Base-by-base conservation (phyloP, 2,888 invertebrate genomes). In the Nephrotoma flavescens region DNA sequence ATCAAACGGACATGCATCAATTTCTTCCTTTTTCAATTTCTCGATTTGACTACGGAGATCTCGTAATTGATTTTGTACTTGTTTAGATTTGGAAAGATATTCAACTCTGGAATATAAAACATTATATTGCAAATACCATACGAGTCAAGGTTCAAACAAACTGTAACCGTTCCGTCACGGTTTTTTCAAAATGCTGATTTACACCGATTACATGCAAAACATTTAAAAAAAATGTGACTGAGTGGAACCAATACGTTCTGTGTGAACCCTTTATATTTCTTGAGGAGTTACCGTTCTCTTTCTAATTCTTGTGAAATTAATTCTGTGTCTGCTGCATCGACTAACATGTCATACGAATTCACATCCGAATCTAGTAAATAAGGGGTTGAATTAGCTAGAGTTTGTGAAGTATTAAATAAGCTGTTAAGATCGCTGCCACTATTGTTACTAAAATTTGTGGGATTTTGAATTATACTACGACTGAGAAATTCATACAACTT, bases 21-120 rank as follows among this genome's bases (percentile, higher is more conserved):
- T 84, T 89, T 97, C 97, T 89, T 97, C 98, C 45, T 98, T 97
- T 91, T 99, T 98, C 87, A 99, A 93, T 0, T 97, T 96, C 86
- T 98, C 98, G 89, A 99, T 99, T 93, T 99, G 99, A 87, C 96
- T 95, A 88, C 98, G 95, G 19, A 99, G 92, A 87, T 97, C 97
- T 89, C 97, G 94, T 45, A 99, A 92, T 90, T 99, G 98, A 89
- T 97, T 96, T 90, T 99, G 98, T 4, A 99, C 94, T 89, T 97
- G 96, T 91, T 98, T 97, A 45, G 98, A 98, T 91, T 98, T 98
- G 89, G 98, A 97, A 90, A 98, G 93, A 92, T 99, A 99, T 90
- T 99, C 98, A 88, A 97, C 95, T 87, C 97, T 94, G 9, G 15
- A 84, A 84, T 42, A 42, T 5, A 84, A 84, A 84, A 42, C 31